Conservation (phyloP, 2,113 vertebrate species). For the Megaceryle torquata region DNA sequence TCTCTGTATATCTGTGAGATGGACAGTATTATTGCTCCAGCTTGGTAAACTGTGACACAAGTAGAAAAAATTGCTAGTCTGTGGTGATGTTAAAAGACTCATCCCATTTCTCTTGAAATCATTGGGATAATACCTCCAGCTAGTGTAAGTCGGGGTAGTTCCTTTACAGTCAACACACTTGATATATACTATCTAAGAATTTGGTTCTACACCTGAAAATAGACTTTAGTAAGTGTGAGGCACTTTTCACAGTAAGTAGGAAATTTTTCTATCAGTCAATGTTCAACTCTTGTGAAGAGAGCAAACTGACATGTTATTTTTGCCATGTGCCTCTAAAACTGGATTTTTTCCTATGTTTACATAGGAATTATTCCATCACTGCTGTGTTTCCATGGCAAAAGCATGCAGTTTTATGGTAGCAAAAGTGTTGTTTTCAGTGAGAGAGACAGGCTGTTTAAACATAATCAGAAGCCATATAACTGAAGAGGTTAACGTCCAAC, state of each 20-base stretch:
- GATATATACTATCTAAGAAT: background rate
- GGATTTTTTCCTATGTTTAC: background rate
- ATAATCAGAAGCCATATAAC: background rate
- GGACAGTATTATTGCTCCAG: background rate
- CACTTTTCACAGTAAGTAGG: background rate
- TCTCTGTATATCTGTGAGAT: background rate
- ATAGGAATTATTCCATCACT: background rate
- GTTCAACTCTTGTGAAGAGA: background rate
- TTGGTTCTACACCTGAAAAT: background rate
- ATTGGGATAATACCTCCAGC: background rate
- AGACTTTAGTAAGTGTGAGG: background rate
- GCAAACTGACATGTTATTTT: background rate
- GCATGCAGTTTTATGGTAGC: background rate
- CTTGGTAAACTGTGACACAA: background rate
- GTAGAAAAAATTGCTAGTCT: background rate
- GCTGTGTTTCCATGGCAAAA: background rate
- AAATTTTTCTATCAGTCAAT: background rate
- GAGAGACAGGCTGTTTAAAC: background rate
- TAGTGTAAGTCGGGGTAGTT: background rate
- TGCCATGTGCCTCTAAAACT: background rate
- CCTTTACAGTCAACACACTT: background rate
- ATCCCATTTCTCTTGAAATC: background rate
- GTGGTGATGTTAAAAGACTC: background rate
- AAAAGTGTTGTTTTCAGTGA: background rate
- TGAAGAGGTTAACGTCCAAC: background rate